Evolutionary conservation across 2,797 vertebrate species (phyloP).

Genomic region (Eurystomus glaucurus): DNA sequence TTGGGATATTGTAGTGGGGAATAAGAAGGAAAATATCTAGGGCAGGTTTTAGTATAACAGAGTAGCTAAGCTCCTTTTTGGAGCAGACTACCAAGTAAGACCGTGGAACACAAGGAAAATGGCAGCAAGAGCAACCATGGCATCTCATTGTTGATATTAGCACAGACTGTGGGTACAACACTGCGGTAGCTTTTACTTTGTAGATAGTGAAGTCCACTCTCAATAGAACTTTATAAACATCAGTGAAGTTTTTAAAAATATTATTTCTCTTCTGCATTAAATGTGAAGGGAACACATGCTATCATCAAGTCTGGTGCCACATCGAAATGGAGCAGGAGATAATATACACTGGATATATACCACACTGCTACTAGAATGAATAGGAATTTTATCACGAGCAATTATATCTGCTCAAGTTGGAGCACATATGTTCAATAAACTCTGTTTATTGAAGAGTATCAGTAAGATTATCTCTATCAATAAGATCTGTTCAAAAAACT

Average conservation of each 20-base stretch:
- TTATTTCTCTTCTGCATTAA: not conserved
- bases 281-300: fast-evolving
- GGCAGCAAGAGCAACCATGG: not conserved
- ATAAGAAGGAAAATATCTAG: not conserved
- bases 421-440: not conserved
- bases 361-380: not conserved
- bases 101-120: fast-evolving
- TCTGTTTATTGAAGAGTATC: no score
- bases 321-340: not conserved
- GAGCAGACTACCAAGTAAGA: not conserved
- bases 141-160: not conserved
- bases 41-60: not conserved
- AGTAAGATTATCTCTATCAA: no score
- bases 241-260: not conserved
- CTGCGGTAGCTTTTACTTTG: not conserved
- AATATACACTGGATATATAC: not conserved
- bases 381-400: not conserved
- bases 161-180: not conserved
- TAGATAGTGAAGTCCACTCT: not conserved
- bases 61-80: not conserved
- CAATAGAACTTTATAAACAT: not conserved
- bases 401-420: not conserved
- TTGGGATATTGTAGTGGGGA: not conserved
- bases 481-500: not conserved
- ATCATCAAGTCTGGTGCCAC: not conserved